Evolutionary conservation across 2,888 invertebrate genomes (phyloP).

Genomic region (Anthoptus insignis): DNA sequence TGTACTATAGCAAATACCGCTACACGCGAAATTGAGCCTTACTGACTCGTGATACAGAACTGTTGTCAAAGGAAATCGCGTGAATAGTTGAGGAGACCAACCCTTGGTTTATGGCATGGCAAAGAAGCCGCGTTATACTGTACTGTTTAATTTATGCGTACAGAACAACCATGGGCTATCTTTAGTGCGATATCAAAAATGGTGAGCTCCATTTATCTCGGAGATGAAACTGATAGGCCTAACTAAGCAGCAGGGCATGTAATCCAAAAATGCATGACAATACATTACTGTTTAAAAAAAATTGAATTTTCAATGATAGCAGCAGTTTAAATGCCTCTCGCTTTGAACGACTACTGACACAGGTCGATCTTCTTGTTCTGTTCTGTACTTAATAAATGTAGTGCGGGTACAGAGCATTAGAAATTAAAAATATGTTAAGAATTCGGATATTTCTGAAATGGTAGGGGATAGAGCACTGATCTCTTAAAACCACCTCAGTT

Average conservation of each 20-base stretch:
- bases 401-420: too few species aligned
- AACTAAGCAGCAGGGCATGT: constrained; percentile 14
- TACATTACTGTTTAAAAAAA: too few species aligned
- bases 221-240: constrained; percentile 30
- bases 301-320: too few species aligned
- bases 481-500: too few species aligned
- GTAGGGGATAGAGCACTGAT: too few species aligned
- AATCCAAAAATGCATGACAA: neutral
- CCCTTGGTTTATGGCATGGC: constrained; percentile 46
- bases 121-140: constrained; percentile 44
- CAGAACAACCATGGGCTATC: constrained; percentile 45
- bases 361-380: too few species aligned
- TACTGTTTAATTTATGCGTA: constrained; percentile 50
- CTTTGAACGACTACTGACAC: too few species aligned
- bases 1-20: constrained; percentile 22
- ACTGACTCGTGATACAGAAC: constrained; percentile 9
- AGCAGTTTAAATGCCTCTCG: too few species aligned
- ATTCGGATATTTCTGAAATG: too few species aligned
- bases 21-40: constrained; percentile 19
- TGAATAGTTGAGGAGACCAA: constrained; percentile 30
- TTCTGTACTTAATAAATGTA: too few species aligned
- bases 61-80: constrained; percentile 15
- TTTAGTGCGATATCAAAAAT: constrained; percentile 45
- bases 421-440: too few species aligned
- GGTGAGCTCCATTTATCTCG: constrained; percentile 27